Evolutionary conservation across 2,113 vertebrate genomes (phyloP).

Genomic region (Strix uralensis): DNA sequence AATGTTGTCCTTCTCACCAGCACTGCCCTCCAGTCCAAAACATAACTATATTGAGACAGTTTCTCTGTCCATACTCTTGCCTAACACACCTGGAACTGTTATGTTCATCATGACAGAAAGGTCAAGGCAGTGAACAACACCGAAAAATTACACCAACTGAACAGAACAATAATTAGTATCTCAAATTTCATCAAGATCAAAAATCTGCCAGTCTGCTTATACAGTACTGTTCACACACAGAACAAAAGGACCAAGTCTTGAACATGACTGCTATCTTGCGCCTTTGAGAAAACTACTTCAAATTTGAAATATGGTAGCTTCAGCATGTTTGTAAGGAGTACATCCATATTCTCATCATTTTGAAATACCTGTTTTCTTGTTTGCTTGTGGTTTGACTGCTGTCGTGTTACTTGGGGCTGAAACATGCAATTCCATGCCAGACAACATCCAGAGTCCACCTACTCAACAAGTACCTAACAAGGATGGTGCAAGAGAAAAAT

Average conservation of each 20-base stretch:
- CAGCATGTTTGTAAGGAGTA: neutral
- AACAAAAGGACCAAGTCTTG: neutral
- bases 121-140: neutral
- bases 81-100: neutral
- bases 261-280: neutral
- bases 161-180: neutral
- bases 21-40: neutral
- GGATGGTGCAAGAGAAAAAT: neutral
- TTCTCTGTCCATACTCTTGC: neutral
- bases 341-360: neutral
- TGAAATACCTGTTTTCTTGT: neutral
- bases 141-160: neutral
- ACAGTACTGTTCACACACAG: neutral
- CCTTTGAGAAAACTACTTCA: neutral
- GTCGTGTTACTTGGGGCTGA: neutral
- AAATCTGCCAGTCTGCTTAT: neutral
- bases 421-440: neutral
- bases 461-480: neutral
- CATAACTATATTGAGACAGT: rapidly evolving
- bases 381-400: neutral
- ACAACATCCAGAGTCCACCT: neutral
- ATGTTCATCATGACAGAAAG: neutral
- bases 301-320: neutral
- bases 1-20: neutral
- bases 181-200: neutral